Percentiles rank a stretch among this genome's conserved stretches.
phyloP scores from a whole-genome alignment of 2,888 invertebrate genomes.

The Leptogaster cylindrica region DNA sequence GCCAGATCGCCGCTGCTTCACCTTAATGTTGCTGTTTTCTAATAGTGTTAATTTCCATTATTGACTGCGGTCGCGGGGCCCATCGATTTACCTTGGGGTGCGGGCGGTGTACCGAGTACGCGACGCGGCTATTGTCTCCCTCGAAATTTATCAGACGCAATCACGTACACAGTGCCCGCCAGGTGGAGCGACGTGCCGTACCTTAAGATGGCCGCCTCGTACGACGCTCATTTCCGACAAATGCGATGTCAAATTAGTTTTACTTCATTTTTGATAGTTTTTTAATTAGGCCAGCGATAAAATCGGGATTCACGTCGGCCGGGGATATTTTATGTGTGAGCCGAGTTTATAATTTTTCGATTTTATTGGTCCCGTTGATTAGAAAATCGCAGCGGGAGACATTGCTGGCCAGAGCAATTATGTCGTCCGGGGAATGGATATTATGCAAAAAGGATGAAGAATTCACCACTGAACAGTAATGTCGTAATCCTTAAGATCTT shows the following conservation, averaged over 20 bases:
- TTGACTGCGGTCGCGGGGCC: neutral
- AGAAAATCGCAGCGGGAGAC: too few relatives aligned
- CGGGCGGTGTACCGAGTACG: constrained; percentile 19
- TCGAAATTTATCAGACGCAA: constrained; percentile 24
- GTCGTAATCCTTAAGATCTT: too few relatives aligned
- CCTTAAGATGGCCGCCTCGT: neutral
- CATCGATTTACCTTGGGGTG: constrained; percentile 9
- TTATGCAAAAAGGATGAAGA: too few relatives aligned
- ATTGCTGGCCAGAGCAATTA: neutral
- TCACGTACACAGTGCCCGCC: constrained; percentile 18
- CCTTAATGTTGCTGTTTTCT: constrained; percentile 32
- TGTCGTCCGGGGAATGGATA: neutral
- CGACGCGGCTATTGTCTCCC: constrained; percentile 15
- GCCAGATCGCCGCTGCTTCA: too few relatives aligned
- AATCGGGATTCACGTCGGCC: neutral
- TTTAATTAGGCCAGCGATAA: constrained; percentile 17
- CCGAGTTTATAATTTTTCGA: too few relatives aligned
- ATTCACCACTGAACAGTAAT: too few relatives aligned
- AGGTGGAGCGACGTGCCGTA: neutral
- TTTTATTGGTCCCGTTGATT: too few relatives aligned
- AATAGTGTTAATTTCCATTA: constrained; percentile 18
- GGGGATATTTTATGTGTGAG: too few relatives aligned
- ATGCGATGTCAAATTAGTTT: constrained; percentile 17
- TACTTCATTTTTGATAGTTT: constrained; percentile 26
- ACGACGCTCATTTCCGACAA: constrained; percentile 7